Conservation (phyloP, 2,888 invertebrate species). For the Plebejus melissa region DNA sequence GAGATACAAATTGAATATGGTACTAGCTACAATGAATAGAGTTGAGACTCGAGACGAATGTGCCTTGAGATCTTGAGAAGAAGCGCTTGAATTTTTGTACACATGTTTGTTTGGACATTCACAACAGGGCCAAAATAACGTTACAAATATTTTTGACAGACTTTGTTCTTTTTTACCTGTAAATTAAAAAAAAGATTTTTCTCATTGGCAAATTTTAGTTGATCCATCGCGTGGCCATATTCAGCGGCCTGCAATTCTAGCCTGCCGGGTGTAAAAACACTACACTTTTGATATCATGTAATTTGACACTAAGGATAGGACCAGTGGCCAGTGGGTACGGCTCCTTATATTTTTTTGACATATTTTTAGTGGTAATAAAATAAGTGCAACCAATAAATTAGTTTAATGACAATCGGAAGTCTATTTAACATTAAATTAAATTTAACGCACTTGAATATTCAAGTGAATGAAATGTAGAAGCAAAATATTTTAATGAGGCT, state of each 20-base stretch:
- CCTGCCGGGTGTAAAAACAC: too few species aligned
- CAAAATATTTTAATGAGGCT: slow-evolving; percentile 17
- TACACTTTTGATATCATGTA: too few species aligned
- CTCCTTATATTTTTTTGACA: neutral
- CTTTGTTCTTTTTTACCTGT: too few species aligned
- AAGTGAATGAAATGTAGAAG: neutral
- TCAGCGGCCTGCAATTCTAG: neutral
- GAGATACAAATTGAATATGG: slow-evolving; percentile 11
- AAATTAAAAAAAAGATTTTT: neutral
- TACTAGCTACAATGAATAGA: neutral
- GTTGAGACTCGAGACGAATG: neutral
- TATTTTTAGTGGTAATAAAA: neutral
- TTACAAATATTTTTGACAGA: neutral
- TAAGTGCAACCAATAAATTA: neutral
- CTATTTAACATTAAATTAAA: neutral
- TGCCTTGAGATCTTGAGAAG: neutral
- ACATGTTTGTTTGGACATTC: neutral
- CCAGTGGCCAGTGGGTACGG: neutral
- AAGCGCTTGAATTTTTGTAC: neutral
- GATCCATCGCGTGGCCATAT: neutral
- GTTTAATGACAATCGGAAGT: neutral
- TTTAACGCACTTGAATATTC: slow-evolving; percentile 1
- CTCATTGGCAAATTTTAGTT: neutral
- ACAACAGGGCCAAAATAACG: neutral
- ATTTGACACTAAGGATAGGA: too few species aligned